These are phyloP conservation scores for Rhaphigaster nebulosa DNA, from an alignment of 2,888 invertebrate genomes.

Conservation along the genomic window DNA sequence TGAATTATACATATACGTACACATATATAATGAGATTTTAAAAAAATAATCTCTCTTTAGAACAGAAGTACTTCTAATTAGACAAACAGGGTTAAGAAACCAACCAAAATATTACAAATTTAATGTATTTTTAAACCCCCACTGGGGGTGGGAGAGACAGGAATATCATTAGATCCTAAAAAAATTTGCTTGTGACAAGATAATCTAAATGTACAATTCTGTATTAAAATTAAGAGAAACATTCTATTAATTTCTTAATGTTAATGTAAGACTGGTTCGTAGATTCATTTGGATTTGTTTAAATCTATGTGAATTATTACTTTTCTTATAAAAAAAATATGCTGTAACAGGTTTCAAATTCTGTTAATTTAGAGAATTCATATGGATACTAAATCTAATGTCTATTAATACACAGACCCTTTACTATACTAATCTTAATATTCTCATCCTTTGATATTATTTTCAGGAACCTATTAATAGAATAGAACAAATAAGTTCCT, in stretches of 20 bases:
- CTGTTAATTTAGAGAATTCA: not conserved
- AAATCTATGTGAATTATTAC: not conserved
- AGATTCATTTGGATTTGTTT: not conserved
- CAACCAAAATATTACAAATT: not conserved
- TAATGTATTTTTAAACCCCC: not conserved
- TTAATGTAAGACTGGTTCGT: not conserved
- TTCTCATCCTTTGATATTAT: too few species aligned
- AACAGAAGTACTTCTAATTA: not conserved
- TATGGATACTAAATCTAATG: not conserved
- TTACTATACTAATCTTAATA: not conserved
- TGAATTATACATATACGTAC: not conserved
- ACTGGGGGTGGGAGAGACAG: too few species aligned
- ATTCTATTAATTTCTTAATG: not conserved
- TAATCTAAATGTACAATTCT: too few species aligned
- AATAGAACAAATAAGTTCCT: too few species aligned
- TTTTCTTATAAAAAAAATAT: not conserved
- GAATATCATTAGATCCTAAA: too few species aligned
- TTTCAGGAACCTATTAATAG: too few species aligned
- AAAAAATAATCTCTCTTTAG: not conserved
- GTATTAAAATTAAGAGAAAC: too few species aligned
- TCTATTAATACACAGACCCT: too few species aligned
- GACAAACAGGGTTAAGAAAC: not conserved
- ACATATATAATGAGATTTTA: not conserved
- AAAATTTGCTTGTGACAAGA: too few species aligned
- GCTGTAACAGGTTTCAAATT: not conserved